phyloP scores from a whole-genome alignment of 2,113 vertebrate genomes.

The Forbesichthys papilliferus region DNA sequence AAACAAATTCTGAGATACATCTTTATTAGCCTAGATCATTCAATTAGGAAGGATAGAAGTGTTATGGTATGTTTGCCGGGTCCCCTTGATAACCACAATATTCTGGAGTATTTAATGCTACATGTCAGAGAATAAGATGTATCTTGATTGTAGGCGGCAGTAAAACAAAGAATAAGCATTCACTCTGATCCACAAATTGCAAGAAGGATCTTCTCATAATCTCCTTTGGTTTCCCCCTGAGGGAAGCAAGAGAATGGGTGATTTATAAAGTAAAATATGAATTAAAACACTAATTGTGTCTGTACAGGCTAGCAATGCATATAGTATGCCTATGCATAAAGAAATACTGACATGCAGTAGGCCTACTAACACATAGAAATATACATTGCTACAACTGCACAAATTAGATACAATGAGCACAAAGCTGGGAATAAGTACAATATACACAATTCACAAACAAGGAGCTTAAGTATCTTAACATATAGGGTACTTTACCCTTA shows the following conservation, averaged over 20 bases:
- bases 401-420: no score
- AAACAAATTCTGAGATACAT: background rate
- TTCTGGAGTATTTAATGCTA: background rate
- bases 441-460: background rate
- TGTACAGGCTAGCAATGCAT: no score
- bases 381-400: no score
- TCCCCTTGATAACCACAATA: background rate
- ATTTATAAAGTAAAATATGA: background rate
- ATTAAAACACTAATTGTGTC: background rate
- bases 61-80: background rate
- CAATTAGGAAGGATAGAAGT: background rate
- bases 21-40: conserved; percentile 26
- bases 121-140: no score
- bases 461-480: background rate
- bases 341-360: no score
- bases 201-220: conserved; percentile 84
- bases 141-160: no score
- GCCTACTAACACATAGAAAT: no score
- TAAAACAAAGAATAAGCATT: background rate
- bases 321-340: no score
- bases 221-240: conserved; percentile 87
- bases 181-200: conserved; percentile 78
- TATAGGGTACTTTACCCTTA: conserved; percentile 70
- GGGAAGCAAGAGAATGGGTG: conserved; percentile 9
- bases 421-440: no score